Base-by-base conservation (phyloP, 1,140 invertebrate genomes). In the Dendrolimus punctatus region DNA sequence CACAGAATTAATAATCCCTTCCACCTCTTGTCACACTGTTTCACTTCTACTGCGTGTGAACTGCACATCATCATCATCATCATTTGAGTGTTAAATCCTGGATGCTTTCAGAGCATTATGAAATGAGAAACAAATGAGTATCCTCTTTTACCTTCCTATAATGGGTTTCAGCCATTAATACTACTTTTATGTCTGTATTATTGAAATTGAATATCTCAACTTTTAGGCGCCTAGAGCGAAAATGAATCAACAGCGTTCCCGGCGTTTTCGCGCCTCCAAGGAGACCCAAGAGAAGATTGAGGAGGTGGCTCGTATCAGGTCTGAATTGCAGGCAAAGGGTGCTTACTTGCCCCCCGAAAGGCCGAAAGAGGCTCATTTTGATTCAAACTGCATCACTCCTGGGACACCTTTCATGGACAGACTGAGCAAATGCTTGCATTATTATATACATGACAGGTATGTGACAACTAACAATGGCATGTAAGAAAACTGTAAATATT, bases 231-330 rank as follows among this genome's bases (percentile, higher is more conserved):
- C 97, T 5, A 89, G 97, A 77, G 98, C 98, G 8, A 99, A 99
- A 90, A 99, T 99, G 99, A 99, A 99, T 87, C 99, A 99, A 80
- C 99, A 99, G 83, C 89, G 99, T 66, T 99, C 98, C 9, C 90
- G 99, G 63, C 89, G 98, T 69, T 99, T 99, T 78, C 90, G 99
- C 41, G 97, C 98, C 0, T 96, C 98, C 0, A 99, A 99, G 84
- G 99, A 99, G 89, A 90, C 94, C 5, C 88, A 87, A 38, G 98
- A 99, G 84, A 99, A 99, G 81, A 90, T 93, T 48, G 89, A 92
- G 45, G 96, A 98, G 86, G 92, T 99, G 42, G 89, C 91, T 8
- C 88, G 93, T 49, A 91, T 99, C 43, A 89, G 93, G 39, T 90
- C 90, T 4, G 94, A 96, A 70, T 87, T 98, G 38, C 65, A 88